Conservation (phyloP, 2,888 invertebrate species). For the Leptogaster cylindrica region DNA sequence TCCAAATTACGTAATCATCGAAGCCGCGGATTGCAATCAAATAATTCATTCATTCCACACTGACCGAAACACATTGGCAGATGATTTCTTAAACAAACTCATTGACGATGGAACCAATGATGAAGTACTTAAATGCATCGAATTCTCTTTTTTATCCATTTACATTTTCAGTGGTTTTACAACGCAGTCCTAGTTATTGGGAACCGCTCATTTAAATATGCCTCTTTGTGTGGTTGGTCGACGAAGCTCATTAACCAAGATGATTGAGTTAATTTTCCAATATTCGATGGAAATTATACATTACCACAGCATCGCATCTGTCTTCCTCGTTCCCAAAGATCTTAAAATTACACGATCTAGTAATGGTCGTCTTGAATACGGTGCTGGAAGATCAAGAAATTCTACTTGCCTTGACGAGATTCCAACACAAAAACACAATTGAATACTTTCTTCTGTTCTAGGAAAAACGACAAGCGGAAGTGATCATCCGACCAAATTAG, state of each 20-base stretch:
- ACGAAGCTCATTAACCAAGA: slow-evolving; percentile 29
- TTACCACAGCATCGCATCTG: slow-evolving; percentile 1
- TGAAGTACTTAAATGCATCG: background rate
- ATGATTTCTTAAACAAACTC: slow-evolving; percentile 27
- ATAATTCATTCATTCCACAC: slow-evolving; percentile 7
- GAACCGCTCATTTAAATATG: slow-evolving; percentile 24
- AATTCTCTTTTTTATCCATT: background rate
- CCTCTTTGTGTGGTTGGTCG: slow-evolving; percentile 14
- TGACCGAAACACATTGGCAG: slow-evolving; percentile 10
- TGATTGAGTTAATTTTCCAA: slow-evolving; percentile 39
- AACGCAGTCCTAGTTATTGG: background rate
- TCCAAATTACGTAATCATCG: slow-evolving; percentile 21
- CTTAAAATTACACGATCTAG: slow-evolving; percentile 19
- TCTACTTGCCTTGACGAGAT: background rate
- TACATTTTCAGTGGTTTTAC: background rate
- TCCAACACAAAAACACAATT: background rate
- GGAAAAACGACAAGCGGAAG: background rate
- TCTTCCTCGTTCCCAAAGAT: slow-evolving; percentile 5
- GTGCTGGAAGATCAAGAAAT: background rate
- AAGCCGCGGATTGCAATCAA: slow-evolving; percentile 1
- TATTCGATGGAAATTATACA: slow-evolving; percentile 35
- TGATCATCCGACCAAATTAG: slow-evolving; percentile 10
- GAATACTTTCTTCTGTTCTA: slow-evolving; percentile 11
- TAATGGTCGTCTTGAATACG: background rate
- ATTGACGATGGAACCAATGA: too few relatives aligned